phyloP scores from a whole-genome alignment of 1,140 invertebrate genomes.

The Megalonaias nervosa region DNA sequence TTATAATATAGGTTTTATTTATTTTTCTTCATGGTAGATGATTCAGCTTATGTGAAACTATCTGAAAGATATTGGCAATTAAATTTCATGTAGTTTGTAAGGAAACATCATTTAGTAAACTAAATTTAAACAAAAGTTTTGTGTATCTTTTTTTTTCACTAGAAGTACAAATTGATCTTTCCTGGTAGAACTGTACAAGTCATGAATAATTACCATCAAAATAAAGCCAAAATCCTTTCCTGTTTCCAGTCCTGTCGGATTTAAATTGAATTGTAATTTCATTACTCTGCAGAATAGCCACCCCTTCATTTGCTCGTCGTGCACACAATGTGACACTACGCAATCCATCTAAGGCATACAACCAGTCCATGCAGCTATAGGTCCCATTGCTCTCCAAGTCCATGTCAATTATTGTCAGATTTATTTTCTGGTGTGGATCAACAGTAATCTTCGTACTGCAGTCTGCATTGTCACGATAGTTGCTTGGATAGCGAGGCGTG shows the following conservation, averaged over 20 bases:
- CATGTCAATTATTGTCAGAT: conserved; percentile 61
- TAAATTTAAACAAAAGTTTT: too few species aligned
- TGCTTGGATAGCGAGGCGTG: conserved; percentile 62
- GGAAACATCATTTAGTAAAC: too few species aligned
- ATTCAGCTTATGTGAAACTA: too few species aligned
- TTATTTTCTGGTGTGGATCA: conserved; percentile 51
- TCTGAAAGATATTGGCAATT: too few species aligned
- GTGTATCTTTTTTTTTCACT: too few species aligned
- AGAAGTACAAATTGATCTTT: too few species aligned
- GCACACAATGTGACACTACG: conserved; percentile 63
- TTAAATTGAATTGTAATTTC: conserved; percentile 52
- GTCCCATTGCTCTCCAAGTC: conserved; percentile 57
- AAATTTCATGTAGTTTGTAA: too few species aligned
- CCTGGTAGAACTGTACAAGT: not conserved
- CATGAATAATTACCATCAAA: conserved; percentile 62
- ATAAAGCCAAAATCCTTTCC: conserved; percentile 69
- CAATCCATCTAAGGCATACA: conserved; percentile 56
- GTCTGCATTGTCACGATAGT: conserved; percentile 50
- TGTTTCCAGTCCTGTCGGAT: conserved; percentile 34
- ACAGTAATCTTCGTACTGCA: conserved; percentile 52
- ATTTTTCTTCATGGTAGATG: too few species aligned
- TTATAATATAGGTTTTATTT: too few species aligned
- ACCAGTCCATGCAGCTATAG: conserved; percentile 57
- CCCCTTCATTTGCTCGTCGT: conserved; percentile 50
- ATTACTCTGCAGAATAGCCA: conserved; percentile 47